Evolutionary conservation across 2,113 vertebrate genomes (phyloP).

Genomic region (Embiotoca jacksoni): DNA sequence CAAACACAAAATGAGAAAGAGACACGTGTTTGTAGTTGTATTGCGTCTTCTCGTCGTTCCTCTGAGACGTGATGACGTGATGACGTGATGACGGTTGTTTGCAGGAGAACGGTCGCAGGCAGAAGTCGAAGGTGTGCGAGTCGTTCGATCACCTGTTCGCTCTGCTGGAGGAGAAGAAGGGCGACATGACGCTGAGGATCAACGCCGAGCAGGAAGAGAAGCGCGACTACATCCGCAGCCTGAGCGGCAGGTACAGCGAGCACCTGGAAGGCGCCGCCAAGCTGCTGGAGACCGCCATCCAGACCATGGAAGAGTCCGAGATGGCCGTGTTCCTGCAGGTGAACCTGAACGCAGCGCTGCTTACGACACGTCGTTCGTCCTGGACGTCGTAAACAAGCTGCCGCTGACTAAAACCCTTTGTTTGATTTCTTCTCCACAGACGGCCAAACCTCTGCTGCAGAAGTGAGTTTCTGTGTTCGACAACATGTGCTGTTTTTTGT

Average conservation of each 20-base stretch:
- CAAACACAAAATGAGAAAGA: no score
- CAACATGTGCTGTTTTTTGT: neutral
- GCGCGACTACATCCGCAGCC: conserved; percentile 87
- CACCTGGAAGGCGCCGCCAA: conserved; percentile 91
- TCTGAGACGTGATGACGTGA: no score
- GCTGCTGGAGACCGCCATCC: conserved; percentile 93
- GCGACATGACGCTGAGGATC: conserved; percentile 90
- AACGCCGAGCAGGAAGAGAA: conserved; percentile 93
- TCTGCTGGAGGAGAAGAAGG: conserved; percentile 93
- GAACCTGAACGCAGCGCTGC: neutral
- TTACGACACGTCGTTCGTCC: no score
- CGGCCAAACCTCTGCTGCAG: conserved; percentile 91
- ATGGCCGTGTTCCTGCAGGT: conserved; percentile 97
- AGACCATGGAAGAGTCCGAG: conserved; percentile 95
- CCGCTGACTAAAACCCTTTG: neutral
- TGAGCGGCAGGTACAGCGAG: conserved; percentile 90
- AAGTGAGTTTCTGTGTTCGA: conserved; percentile 85
- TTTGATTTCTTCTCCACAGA: conserved; percentile 82
- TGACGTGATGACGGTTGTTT: neutral
- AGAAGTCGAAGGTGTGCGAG: conserved; percentile 95
- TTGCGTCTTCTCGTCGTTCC: no score
- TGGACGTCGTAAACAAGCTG: neutral
- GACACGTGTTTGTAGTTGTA: no score
- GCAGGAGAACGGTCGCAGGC: conserved; percentile 92
- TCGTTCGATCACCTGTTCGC: conserved; percentile 93